Conservation (phyloP, 2,888 invertebrate species). For the Drosophila glabriapex region DNA sequence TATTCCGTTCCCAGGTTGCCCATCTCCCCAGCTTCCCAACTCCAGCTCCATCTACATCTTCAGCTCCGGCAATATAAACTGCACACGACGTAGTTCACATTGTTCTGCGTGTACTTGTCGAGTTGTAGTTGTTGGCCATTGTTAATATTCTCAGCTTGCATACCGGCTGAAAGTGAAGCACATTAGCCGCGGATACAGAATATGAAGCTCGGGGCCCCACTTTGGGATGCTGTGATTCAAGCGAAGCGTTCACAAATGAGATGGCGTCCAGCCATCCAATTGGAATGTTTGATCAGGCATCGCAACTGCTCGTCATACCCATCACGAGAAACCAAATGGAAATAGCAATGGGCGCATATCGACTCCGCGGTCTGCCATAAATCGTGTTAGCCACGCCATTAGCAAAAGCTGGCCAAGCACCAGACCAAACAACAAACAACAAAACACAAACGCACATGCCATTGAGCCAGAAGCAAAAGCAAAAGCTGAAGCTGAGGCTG, state of each 20-base stretch:
- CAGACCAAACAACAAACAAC: slow-evolving; percentile 41
- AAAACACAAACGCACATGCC: slow-evolving; percentile 52
- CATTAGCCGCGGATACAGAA: slow-evolving; percentile 52
- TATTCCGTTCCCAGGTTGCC: slow-evolving; percentile 25
- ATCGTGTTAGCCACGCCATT: slow-evolving; percentile 80
- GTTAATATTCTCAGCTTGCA: slow-evolving; percentile 69
- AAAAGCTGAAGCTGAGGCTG: slow-evolving; percentile 6
- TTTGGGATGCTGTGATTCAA: slow-evolving; percentile 14
- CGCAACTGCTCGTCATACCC: slow-evolving; percentile 59
- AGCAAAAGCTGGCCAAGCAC: slow-evolving; percentile 71
- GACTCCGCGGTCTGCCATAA: slow-evolving; percentile 63
- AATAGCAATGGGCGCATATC: slow-evolving; percentile 39
- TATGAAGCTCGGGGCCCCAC: neutral
- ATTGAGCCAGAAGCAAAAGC: slow-evolving; percentile 13
- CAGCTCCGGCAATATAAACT: slow-evolving; percentile 56
- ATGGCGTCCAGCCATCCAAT: slow-evolving; percentile 56
- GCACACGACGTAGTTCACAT: slow-evolving; percentile 65
- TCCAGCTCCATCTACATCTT: slow-evolving; percentile 1
- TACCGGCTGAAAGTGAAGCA: slow-evolving; percentile 63
- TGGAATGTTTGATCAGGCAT: slow-evolving; percentile 75
- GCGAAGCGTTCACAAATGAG: slow-evolving; percentile 35
- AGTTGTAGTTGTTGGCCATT: slow-evolving; percentile 49
- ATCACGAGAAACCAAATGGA: slow-evolving; percentile 27
- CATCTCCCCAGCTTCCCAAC: neutral
- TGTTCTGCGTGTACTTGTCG: slow-evolving; percentile 46